A percentile compares a stretch with the other conserved stretches of the same genome.
These are phyloP conservation scores for Seriola aureovittata DNA, from an alignment of 2,113 vertebrate species.

Conservation along the genomic window DNA sequence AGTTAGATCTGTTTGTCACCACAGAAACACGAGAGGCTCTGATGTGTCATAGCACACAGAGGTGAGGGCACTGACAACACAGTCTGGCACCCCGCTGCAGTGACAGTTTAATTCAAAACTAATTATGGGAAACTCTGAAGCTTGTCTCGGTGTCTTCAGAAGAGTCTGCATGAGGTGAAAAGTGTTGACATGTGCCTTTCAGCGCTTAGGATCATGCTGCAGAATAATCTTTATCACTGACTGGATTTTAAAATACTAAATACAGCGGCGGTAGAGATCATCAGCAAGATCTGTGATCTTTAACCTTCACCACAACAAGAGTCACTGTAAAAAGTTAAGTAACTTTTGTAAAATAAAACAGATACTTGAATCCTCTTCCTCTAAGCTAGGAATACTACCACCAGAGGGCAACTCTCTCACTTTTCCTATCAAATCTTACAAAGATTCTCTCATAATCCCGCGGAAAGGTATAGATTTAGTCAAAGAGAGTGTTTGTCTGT, in stretches of 20 bases:
- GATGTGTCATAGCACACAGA: conserved; percentile 46
- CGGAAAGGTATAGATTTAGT: conserved; percentile 26
- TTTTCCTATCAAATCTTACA: neutral
- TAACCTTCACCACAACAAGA: neutral
- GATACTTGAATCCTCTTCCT: neutral
- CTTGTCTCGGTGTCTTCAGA: conserved; percentile 37
- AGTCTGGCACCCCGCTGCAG: conserved; percentile 33
- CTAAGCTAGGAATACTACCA: neutral
- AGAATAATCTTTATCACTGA: neutral
- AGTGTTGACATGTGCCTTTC: conserved; percentile 24
- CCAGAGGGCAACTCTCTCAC: conserved; percentile 32
- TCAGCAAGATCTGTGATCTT: neutral
- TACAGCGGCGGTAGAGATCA: neutral
- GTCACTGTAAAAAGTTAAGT: neutral
- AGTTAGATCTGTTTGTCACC: conserved; percentile 41
- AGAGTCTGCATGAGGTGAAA: conserved; percentile 13
- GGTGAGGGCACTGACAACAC: conserved; percentile 57
- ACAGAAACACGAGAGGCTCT: conserved; percentile 44
- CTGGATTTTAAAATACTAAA: neutral
- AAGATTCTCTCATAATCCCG: conserved; percentile 8
- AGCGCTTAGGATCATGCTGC: neutral
- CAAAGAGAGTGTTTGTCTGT: conserved; percentile 14
- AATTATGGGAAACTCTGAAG: conserved; percentile 58
- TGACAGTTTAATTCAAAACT: conserved; percentile 64
- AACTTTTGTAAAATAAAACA: neutral